Conservation (phyloP, 2,113 vertebrate genomes). For the Gorsachius goisagi region DNA sequence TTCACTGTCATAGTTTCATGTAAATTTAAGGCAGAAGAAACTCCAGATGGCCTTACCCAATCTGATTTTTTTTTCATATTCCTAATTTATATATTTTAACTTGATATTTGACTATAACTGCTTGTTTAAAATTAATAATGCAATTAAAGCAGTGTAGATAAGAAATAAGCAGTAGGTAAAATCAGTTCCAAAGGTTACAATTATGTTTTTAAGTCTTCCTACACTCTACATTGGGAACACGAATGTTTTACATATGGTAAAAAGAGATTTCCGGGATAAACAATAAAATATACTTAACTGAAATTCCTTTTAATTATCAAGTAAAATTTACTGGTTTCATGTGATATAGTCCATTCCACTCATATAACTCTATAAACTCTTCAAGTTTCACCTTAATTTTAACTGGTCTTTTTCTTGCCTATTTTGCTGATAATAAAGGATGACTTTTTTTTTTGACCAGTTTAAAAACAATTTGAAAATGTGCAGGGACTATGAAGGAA, state of each 20-base stretch:
- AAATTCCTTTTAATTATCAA: neutral
- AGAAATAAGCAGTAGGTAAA: neutral
- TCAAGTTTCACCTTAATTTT: neutral
- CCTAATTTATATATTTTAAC: neutral
- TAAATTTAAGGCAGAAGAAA: slow-evolving; percentile 38
- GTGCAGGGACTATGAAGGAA: neutral
- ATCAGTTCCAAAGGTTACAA: neutral
- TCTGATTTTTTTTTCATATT: slow-evolving; percentile 19
- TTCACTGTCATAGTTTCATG: neutral
- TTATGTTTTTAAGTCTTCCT: neutral
- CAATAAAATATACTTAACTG: neutral
- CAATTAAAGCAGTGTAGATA: neutral
- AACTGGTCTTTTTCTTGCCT: neutral
- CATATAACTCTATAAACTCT: neutral
- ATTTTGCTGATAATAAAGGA: neutral
- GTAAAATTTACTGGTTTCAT: neutral
- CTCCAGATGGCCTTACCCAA: slow-evolving; percentile 23
- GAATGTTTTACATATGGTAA: neutral
- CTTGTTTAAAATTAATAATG: slow-evolving; percentile 25
- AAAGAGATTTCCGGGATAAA: neutral
- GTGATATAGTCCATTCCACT: neutral
- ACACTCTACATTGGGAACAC: neutral
- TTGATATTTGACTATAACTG: slow-evolving; percentile 12
- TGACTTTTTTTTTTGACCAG: neutral
- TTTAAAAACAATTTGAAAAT: neutral